Evolutionary conservation across 2,888 invertebrate species (phyloP), one percentile per base, ranked within the genome.

Genomic region (Scaptomyza flava): DNA sequence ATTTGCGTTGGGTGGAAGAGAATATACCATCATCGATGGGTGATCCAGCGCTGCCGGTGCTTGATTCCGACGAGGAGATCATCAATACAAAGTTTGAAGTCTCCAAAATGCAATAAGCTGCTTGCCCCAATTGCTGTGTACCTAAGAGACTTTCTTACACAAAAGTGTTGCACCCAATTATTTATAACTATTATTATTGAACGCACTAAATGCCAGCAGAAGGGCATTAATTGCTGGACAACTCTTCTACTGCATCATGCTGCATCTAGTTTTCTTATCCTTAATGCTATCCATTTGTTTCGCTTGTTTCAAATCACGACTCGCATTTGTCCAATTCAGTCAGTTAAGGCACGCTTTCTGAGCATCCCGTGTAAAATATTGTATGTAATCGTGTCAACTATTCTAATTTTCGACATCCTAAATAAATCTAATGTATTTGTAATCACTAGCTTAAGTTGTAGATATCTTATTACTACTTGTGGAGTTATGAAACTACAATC

Each of bases 1-100:
- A 96, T 89, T 91, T 96, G 76, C 95, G 97, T 89, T 98, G 98
- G 98, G 96, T 98, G 6, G 98, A 98, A 90, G 98, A 98, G 81
- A 97, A 98, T 91, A 98, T 98, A 78, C 97, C 97, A 1, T 94
- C 96, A 31, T 93, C 95, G 9, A 93, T 96, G 73, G 94, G 94
- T 63, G 96, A 96, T 91, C 94, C 96, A 68, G 91, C 96, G 87
- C 79, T 95, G 91, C 93, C 95, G 81, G 91, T 96, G 89, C 91
- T 97, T 90, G 93, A 97, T 93, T 95, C 95, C 0, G 95, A 95
- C 89, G 97, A 97, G 92, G 97, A 97, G 92, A 94, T 97, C 56
- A 95, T 96, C 84, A 96, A 95, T 83, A 96, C 96, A 2, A 95
- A 96, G 92, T 97, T 97, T 91, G 97, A 97, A 93, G 95, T 96